Evolutionary conservation across 2,113 vertebrate genomes (phyloP).

Genomic region (Brachirus orientalis): DNA sequence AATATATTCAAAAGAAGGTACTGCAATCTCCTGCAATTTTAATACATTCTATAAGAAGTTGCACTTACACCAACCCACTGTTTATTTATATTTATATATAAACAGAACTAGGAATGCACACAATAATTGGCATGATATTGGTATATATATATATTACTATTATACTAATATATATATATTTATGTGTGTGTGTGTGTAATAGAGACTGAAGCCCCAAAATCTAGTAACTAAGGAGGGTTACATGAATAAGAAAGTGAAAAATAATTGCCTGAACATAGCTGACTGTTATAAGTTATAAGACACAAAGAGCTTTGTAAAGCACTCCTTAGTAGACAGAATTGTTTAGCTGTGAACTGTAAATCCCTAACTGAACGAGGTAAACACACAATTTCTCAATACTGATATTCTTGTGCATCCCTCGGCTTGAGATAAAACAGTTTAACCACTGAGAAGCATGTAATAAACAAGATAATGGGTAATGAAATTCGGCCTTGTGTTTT

Average conservation of each 20-base stretch:
- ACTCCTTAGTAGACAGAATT: background rate
- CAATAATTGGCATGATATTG: too few species aligned
- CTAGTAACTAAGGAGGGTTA: background rate
- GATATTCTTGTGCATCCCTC: background rate
- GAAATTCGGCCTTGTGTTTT: background rate
- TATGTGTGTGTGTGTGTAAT: too few species aligned
- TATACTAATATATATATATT: too few species aligned
- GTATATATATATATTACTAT: too few species aligned
- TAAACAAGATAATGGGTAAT: slow-evolving; percentile 19
- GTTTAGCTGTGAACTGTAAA: slow-evolving; percentile 4
- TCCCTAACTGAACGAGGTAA: background rate
- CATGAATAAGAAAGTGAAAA: background rate
- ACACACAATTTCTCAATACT: background rate
- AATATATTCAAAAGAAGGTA: too few species aligned
- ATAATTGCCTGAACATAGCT: too few species aligned
- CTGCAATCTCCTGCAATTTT: too few species aligned
- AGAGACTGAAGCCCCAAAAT: background rate
- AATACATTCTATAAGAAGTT: too few species aligned
- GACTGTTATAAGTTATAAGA: too few species aligned
- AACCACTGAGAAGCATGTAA: slow-evolving; percentile 5
- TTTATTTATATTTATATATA: too few species aligned
- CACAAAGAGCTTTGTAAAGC: background rate
- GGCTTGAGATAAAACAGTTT: slow-evolving; percentile 15
- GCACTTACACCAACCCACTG: too few species aligned
- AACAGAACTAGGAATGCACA: too few species aligned